Percentiles rank a stretch among this genome's conserved stretches.
These are phyloP conservation scores for Eutolmus rufibarbis DNA, from an alignment of 2,888 invertebrate genomes.

Conservation along the genomic window DNA sequence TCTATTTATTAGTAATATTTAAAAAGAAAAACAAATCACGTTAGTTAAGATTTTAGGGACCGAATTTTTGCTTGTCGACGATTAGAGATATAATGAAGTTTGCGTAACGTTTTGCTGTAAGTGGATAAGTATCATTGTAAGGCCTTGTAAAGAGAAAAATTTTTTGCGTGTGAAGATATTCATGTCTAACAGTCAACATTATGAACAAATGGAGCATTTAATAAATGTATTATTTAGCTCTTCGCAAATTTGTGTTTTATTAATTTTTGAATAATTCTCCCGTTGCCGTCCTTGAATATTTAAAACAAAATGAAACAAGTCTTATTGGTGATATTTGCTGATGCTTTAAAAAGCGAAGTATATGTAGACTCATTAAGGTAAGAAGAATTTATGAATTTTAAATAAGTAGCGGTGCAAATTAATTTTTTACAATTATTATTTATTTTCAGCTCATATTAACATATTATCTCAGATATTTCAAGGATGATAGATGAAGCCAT, in stretches of 20 bases:
- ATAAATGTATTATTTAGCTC: conserved; percentile 9
- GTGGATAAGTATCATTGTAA: conserved; percentile 2
- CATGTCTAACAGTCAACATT: conserved; percentile 48
- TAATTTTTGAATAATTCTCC: neutral
- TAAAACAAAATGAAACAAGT: no score
- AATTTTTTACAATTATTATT: no score
- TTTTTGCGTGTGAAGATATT: conserved; percentile 12
- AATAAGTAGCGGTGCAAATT: no score
- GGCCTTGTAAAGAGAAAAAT: conserved; percentile 37
- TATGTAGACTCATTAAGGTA: no score
- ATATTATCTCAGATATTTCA: no score
- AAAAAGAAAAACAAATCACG: neutral
- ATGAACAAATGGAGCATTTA: conserved; percentile 17
- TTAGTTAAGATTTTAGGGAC: conserved; percentile 7
- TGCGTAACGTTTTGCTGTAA: neutral
- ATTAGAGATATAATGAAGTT: neutral
- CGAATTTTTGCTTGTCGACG: neutral
- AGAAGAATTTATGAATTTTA: no score
- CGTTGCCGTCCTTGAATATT: no score
- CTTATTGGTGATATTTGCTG: no score
- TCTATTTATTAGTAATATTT: neutral
- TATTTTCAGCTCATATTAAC: no score
- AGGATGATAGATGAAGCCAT: no score
- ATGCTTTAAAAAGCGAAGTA: no score
- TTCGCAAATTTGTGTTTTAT: neutral